phyloP scores from a whole-genome alignment of 1,140 invertebrate species.

The Drosophila lacteicornis region DNA sequence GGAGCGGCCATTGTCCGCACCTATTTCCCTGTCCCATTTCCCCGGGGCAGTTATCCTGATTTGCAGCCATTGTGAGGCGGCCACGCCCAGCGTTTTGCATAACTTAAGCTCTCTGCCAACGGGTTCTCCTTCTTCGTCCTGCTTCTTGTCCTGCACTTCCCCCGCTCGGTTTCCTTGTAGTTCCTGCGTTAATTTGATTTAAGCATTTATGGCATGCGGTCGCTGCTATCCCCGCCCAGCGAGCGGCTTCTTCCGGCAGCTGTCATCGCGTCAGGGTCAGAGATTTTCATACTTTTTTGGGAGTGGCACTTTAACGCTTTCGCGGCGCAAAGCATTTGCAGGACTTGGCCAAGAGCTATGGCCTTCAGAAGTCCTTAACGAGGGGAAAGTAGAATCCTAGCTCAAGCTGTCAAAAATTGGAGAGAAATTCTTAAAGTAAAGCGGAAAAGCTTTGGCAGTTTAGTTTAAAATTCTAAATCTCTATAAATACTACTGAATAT shows the following conservation, averaged over 20 bases:
- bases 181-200: constrained; percentile 77
- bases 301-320: constrained; percentile 19
- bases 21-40: constrained; percentile 8
- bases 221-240: constrained; percentile 3
- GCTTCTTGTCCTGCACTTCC: constrained; percentile 1
- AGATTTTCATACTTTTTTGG: constrained; percentile 8
- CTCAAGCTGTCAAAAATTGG: constrained; percentile 1
- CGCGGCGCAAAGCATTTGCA: neutral
- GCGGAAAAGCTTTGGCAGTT: neutral
- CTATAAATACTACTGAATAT: no score
- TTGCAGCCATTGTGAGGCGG: constrained; percentile 49
- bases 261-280: constrained; percentile 27
- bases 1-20: constrained; percentile 42
- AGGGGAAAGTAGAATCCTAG: neutral
- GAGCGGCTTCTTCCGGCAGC: constrained; percentile 25
- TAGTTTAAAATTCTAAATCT: no score
- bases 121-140: constrained; percentile 8
- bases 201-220: constrained; percentile 66
- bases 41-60: constrained; percentile 36
- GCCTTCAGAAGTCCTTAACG: neutral
- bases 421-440: neutral
- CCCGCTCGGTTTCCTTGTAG: constrained; percentile 29
- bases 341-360: neutral
- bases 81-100: constrained; percentile 57
- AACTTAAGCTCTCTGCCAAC: constrained; percentile 45